These are phyloP conservation scores for Dicyrtoma fusca DNA, from an alignment of 2,888 invertebrate species.

Conservation along the genomic window DNA sequence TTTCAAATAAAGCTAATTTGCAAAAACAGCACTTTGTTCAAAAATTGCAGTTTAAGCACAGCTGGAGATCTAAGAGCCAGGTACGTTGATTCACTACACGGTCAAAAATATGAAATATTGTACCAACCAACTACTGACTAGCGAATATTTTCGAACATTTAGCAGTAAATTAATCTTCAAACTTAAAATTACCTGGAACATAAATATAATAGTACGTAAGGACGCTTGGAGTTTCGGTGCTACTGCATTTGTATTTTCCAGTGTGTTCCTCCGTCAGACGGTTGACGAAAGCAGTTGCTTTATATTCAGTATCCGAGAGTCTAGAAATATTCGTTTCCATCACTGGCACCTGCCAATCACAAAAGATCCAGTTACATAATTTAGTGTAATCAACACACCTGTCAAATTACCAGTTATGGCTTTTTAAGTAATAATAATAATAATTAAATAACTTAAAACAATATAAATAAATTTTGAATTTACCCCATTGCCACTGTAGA, in stretches of 20 bases:
- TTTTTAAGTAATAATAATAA: constrained; percentile 16
- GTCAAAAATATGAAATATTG: too few relatives aligned
- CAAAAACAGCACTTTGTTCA: too few relatives aligned
- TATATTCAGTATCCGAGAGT: constrained; percentile 37
- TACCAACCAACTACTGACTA: not conserved
- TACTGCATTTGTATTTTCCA: constrained; percentile 52
- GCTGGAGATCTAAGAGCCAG: too few relatives aligned
- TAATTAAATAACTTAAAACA: not conserved
- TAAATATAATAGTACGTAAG: constrained; percentile 49
- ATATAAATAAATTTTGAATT: constrained; percentile 7
- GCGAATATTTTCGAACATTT: not conserved
- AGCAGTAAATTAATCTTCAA: not conserved
- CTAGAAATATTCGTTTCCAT: constrained; percentile 41
- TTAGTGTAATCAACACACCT: not conserved
- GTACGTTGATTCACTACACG: too few relatives aligned
- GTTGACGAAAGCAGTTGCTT: constrained; percentile 44
- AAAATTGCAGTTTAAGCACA: too few relatives aligned
- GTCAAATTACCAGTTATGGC: not conserved
- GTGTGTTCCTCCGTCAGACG: constrained; percentile 53
- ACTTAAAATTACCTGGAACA: constrained; percentile 48
- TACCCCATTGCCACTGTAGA: constrained; percentile 54
- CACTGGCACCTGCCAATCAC: constrained; percentile 41
- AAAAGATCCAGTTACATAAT: not conserved
- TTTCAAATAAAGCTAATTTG: too few relatives aligned
- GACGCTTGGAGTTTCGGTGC: constrained; percentile 40